These are phyloP conservation scores for Ameiurus melas DNA, from an alignment of 2,113 vertebrate genomes.

Conservation along the genomic window DNA sequence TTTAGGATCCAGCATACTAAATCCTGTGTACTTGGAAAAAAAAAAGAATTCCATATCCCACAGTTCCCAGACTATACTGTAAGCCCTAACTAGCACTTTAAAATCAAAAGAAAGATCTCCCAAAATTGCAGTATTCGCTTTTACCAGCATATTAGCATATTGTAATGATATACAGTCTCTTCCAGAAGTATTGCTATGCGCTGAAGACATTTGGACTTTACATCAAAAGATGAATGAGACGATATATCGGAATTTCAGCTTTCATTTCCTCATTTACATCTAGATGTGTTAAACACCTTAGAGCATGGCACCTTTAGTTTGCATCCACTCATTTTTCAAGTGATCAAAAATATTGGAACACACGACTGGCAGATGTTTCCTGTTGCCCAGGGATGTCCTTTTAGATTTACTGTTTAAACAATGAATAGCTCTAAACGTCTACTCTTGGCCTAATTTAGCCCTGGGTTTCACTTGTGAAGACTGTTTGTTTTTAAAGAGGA, in stretches of 20 bases:
- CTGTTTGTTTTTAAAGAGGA: not conserved
- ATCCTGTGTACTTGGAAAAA: not conserved
- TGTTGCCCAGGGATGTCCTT: not conserved
- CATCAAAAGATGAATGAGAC: not conserved
- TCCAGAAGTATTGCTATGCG: not conserved
- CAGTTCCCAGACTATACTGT: not conserved
- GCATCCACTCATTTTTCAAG: not conserved
- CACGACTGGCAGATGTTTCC: not conserved
- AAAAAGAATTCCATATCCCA: not conserved
- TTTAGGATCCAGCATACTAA: not conserved
- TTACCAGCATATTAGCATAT: not conserved
- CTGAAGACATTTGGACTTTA: not conserved
- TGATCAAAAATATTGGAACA: not conserved
- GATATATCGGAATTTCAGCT: not conserved
- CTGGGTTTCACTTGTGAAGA: not conserved
- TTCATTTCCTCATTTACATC: not conserved
- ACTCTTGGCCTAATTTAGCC: not conserved
- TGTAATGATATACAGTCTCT: not conserved
- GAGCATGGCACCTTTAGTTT: not conserved
- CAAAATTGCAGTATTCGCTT: not conserved
- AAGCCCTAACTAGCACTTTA: not conserved
- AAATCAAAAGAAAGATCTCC: not conserved
- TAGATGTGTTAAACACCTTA: not conserved
- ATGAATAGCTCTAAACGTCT: not conserved
- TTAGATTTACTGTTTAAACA: not conserved